phyloP scores from a whole-genome alignment of 2,113 vertebrate species.

The Paratilapia polleni region DNA sequence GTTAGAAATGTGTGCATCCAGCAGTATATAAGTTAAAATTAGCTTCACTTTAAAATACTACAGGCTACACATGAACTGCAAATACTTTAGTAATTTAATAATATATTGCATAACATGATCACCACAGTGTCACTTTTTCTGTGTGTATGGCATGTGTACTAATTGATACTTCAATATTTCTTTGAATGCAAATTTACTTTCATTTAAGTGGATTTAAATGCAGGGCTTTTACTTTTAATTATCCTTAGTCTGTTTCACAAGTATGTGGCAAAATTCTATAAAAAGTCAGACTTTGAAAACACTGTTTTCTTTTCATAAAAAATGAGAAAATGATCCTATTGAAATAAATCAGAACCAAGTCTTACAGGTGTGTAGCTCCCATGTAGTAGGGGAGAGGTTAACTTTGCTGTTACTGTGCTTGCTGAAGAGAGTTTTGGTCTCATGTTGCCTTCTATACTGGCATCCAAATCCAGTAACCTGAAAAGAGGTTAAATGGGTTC shows the following conservation, averaged over 20 bases:
- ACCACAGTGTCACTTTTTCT: not conserved
- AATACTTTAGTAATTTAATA: not conserved
- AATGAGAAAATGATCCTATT: not conserved
- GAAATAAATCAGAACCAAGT: not conserved
- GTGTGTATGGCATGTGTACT: not conserved
- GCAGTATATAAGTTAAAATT: not conserved
- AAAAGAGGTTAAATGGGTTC: not conserved
- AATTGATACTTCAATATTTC: not conserved
- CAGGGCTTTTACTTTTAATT: too few relatives aligned
- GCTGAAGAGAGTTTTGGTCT: not conserved
- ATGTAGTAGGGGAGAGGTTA: not conserved
- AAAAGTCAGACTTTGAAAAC: not conserved
- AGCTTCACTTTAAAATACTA: not conserved
- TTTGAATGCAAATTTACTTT: not conserved
- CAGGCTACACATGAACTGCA: not conserved
- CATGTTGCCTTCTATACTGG: too few relatives aligned
- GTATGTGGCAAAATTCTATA: too few relatives aligned
- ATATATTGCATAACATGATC: not conserved
- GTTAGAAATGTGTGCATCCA: not conserved
- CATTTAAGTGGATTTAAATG: not conserved
- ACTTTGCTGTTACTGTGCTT: not conserved
- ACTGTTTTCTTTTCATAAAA: not conserved
- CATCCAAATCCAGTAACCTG: not conserved
- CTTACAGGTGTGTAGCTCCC: not conserved
- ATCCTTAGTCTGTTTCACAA: too few relatives aligned